Base-by-base conservation (phyloP, 2,888 invertebrate genomes). In the Drosophila seclusa region DNA sequence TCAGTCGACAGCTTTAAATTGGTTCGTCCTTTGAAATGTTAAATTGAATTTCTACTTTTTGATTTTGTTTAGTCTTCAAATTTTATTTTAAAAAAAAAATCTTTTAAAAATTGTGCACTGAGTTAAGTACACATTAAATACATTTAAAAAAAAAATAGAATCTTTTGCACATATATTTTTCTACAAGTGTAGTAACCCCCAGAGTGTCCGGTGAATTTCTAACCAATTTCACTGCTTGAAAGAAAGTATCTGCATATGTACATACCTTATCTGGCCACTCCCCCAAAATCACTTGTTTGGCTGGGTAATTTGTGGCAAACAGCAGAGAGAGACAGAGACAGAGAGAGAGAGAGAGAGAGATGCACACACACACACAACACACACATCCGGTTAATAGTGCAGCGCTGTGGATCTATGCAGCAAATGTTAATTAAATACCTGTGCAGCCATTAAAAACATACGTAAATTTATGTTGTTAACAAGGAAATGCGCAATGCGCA, bases 351-450 rank as follows among this genome's bases (percentile, higher is more conserved):
- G 13, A 29, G 16, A 38, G 31, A 29, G 4, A 4, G 18, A 13
- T 21, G 21, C 7, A 8, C 45, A 45, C 42, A 42, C 21, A 50
- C n/a, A 31, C n/a, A 49, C 3, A 24, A 53, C 65, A 62, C 34
- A 67, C 10, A 82, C 81, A 89, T 84, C 84, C 89, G 89, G 84
- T 83, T 87, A 54, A 68, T 60, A 67, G 21, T 36, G 50, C 48
- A 29, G 21, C 21, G 45, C 21, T 55, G 52, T 71, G 72, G 52
- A 60, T 80, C 63, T 64, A 73, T 72, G 66, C 68, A 71, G 68
- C 78, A 72, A 89, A 82, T 87, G 86, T 88, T 89, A 87, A 89
- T 87, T 89, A 87, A 89, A 89, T 89, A 87, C 88, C 86, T 85
- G 83, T 80, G 79, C 78, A 73, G 68, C 88, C 81, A 86, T 87